These are phyloP conservation scores for Lepidurus apus DNA, from an alignment of 1,140 invertebrate species.

Conservation along the genomic window DNA sequence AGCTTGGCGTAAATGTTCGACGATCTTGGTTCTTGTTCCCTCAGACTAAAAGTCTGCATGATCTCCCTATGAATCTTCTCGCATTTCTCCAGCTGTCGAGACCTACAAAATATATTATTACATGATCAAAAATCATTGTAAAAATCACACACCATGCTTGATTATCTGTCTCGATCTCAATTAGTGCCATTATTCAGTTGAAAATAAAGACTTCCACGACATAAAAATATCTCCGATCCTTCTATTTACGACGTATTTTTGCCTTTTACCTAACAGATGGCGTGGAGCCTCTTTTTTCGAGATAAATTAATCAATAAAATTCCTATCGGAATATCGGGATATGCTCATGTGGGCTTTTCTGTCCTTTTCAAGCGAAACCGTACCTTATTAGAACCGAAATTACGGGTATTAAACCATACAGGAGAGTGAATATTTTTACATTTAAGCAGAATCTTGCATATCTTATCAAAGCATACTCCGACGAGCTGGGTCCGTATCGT, in stretches of 20 bases:
- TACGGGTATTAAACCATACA: too few species aligned
- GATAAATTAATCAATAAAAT: too few species aligned
- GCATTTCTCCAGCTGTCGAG: background rate
- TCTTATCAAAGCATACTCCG: too few species aligned
- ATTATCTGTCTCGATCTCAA: background rate
- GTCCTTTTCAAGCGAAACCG: too few species aligned
- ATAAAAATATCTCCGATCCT: background rate
- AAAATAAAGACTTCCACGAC: background rate
- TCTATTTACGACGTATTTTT: background rate
- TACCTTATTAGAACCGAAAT: too few species aligned
- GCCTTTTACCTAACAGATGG: background rate
- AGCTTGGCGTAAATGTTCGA: background rate
- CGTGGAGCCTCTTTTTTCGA: background rate
- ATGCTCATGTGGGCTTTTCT: too few species aligned
- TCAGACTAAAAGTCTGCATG: background rate
- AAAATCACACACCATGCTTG: background rate
- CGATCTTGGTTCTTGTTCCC: conserved; percentile 11
- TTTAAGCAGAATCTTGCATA: too few species aligned
- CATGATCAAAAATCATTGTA: background rate
- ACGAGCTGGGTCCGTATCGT: too few species aligned
- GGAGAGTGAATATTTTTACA: too few species aligned
- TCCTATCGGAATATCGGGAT: too few species aligned
- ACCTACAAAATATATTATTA: background rate
- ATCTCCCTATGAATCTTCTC: conserved; percentile 10
- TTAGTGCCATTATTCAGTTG: background rate